phyloP scores from a whole-genome alignment of 64 coral and sea anemone species.

The Stichodactyla helianthus region DNA sequence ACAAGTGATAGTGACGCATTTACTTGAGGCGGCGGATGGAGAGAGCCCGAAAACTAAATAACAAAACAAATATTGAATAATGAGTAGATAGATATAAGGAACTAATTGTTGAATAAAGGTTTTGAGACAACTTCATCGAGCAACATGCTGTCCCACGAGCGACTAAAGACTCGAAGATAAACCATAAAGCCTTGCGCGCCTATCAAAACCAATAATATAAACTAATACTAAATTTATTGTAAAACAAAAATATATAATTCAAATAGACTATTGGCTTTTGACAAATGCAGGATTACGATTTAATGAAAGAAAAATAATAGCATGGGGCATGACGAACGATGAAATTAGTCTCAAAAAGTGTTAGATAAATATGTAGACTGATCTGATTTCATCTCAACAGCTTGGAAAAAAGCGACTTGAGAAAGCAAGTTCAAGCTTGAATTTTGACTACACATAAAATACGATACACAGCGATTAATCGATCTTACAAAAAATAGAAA shows the following conservation, averaged over 20 bases:
- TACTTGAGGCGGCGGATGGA: background rate
- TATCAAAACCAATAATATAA: background rate
- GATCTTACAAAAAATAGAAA: background rate
- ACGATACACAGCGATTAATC: background rate
- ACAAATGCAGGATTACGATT: background rate
- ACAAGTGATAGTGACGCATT: background rate
- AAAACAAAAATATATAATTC: background rate
- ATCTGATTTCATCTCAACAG: background rate
- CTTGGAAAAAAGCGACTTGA: background rate
- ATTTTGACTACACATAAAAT: background rate
- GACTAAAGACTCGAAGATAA: background rate
- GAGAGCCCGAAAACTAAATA: slow-evolving; percentile 2
- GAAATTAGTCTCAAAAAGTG: background rate
- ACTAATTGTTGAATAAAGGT: background rate
- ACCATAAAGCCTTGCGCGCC: background rate
- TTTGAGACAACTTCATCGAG: background rate
- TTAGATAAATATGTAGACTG: background rate
- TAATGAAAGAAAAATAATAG: background rate
- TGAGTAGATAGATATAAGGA: background rate
- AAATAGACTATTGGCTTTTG: background rate
- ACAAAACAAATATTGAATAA: slow-evolving; percentile 10
- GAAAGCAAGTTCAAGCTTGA: background rate
- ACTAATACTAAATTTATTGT: background rate
- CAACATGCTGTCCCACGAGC: background rate
- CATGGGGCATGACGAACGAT: background rate